These are phyloP conservation scores for Mylabris sibirica DNA, from an alignment of 2,888 invertebrate species.

Conservation along the genomic window DNA sequence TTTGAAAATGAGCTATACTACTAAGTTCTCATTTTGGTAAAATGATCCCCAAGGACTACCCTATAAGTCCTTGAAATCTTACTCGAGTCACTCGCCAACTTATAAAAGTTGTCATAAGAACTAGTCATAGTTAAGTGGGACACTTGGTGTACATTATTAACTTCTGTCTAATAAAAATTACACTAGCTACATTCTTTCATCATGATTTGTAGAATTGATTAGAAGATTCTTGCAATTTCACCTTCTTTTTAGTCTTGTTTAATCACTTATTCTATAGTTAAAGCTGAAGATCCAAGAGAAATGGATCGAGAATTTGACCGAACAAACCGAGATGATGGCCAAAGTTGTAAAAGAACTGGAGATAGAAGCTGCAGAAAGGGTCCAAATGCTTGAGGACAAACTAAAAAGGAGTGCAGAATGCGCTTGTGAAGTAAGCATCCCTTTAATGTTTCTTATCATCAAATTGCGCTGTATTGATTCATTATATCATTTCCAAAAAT, in stretches of 20 bases:
- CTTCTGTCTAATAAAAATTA: too few relatives aligned
- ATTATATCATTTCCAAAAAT: slow-evolving; percentile 20
- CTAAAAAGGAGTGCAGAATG: slow-evolving; percentile 60
- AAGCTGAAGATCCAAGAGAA: slow-evolving; percentile 70
- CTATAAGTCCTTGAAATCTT: too few relatives aligned
- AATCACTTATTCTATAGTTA: slow-evolving; percentile 60
- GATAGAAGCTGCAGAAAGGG: slow-evolving; percentile 68
- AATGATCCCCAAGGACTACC: too few relatives aligned
- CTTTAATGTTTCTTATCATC: too few relatives aligned
- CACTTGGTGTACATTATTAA: too few relatives aligned
- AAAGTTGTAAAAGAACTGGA: slow-evolving; percentile 74
- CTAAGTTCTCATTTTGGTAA: too few relatives aligned
- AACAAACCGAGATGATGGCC: slow-evolving; percentile 73
- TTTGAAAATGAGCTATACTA: too few relatives aligned
- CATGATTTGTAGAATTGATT: too few relatives aligned
- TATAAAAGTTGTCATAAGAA: too few relatives aligned
- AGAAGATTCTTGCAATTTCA: not conserved
- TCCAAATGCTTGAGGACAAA: slow-evolving; percentile 65
- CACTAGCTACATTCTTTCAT: too few relatives aligned
- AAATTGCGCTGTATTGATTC: not conserved
- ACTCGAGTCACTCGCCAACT: too few relatives aligned
- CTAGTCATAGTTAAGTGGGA: too few relatives aligned
- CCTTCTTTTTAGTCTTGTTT: not conserved
- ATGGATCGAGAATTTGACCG: slow-evolving; percentile 73
- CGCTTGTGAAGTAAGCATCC: slow-evolving; percentile 56